These are phyloP conservation scores for Panthera tigris DNA, from an alignment of 2,113 vertebrate genomes.

Conservation along the genomic window DNA sequence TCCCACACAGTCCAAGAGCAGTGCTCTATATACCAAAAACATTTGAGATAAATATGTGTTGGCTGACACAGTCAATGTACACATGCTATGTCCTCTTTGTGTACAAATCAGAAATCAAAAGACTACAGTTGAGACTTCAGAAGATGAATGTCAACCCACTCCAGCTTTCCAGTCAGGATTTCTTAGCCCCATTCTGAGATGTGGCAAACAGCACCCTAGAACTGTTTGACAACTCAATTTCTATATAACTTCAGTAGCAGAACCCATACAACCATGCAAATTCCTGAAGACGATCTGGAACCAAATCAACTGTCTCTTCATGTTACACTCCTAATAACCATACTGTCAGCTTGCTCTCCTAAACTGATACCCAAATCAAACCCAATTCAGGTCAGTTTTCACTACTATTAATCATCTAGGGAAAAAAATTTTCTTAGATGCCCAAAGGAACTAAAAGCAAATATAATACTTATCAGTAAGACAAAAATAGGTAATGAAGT, in stretches of 20 bases:
- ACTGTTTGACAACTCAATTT: background rate
- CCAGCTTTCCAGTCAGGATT: background rate
- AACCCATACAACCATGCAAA: background rate
- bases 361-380: background rate
- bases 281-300: background rate
- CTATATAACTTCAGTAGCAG: background rate
- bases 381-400: background rate
- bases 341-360: background rate
- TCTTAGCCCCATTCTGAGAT: background rate
- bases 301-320: background rate
- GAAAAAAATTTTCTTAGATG: background rate
- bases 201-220: background rate
- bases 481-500: conserved; percentile 9
- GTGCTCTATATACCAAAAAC: background rate
- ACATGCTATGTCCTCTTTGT: background rate
- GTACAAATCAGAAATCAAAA: background rate
- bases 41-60: background rate
- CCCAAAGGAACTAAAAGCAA: background rate
- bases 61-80: background rate
- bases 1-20: background rate
- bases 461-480: background rate
- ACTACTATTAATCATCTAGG: background rate
- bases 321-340: background rate
- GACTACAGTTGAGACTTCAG: background rate
- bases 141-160: background rate